These are phyloP conservation scores for Leptopilina syphax DNA, from an alignment of 2,888 invertebrate genomes.

Conservation along the genomic window DNA sequence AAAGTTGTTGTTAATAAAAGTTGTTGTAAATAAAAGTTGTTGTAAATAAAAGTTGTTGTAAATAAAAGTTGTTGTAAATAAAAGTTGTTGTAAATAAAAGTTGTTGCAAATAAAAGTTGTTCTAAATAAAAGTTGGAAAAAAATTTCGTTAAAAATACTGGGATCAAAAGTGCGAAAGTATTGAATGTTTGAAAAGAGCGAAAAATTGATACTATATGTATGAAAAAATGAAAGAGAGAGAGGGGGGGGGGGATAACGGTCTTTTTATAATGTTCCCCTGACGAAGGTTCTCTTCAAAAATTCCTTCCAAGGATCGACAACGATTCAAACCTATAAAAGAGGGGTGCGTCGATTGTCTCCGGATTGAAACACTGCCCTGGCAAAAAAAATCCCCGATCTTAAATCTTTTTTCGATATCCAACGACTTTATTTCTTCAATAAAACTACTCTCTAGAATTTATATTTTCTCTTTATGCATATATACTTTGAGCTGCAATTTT, in stretches of 20 bases:
- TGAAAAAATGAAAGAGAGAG: not conserved
- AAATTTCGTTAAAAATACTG: too few relatives aligned
- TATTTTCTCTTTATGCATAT: too few relatives aligned
- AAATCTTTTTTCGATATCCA: constrained; percentile 29
- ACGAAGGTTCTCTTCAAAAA: constrained; percentile 23
- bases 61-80: too few relatives aligned
- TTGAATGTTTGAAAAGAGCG: too few relatives aligned
- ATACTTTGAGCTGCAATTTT: too few relatives aligned
- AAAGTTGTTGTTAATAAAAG: too few relatives aligned
- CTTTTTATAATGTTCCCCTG: constrained; percentile 18
- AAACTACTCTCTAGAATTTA: not conserved
- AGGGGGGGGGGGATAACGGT: constrained; percentile 29
- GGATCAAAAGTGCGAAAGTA: not conserved
- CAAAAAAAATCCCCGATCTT: constrained; percentile 39
- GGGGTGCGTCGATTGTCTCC: constrained; percentile 38
- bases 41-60: too few relatives aligned
- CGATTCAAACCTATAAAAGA: constrained; percentile 25
- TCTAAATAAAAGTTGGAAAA: too few relatives aligned
- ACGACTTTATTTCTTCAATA: constrained; percentile 26
- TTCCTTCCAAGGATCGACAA: constrained; percentile 21
- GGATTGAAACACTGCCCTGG: constrained; percentile 35
- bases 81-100: too few relatives aligned
- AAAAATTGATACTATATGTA: not conserved
- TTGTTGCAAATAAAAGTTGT: too few relatives aligned
- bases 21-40: too few relatives aligned